These are phyloP conservation scores for Endotricha flammealis DNA, from an alignment of 2,888 invertebrate genomes.

Conservation along the genomic window DNA sequence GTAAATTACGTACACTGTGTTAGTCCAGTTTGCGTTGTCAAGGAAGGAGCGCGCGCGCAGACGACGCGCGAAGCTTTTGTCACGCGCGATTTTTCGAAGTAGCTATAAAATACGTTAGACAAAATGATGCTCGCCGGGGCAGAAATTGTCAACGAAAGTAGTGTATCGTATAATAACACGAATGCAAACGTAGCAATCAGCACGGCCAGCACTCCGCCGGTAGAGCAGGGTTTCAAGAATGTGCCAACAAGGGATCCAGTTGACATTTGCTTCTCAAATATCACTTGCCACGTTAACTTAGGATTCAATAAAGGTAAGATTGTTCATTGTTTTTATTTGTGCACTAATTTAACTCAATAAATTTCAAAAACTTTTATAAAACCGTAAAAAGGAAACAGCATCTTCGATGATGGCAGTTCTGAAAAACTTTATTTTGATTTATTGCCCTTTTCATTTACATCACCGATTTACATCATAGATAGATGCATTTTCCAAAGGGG, in stretches of 20 bases:
- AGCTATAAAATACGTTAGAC: constrained; percentile 25
- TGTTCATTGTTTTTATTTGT: constrained; percentile 1
- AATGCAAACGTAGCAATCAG: constrained; percentile 15
- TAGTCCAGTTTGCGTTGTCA: constrained; percentile 25
- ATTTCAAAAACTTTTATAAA: too few species aligned
- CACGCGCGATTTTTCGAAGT: constrained; percentile 39
- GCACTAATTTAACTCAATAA: too few species aligned
- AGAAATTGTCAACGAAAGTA: constrained; percentile 54
- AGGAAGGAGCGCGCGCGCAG: constrained; percentile 46
- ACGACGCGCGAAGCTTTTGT: constrained; percentile 39
- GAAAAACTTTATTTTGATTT: too few species aligned
- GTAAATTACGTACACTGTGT: too few species aligned
- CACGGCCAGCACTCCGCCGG: constrained; percentile 15
- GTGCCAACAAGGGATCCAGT: constrained; percentile 69
- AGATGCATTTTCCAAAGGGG: too few species aligned
- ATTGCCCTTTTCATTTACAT: too few species aligned
- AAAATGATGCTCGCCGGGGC: constrained; percentile 71
- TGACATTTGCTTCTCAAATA: constrained; percentile 85
- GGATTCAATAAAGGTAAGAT: constrained; percentile 85
- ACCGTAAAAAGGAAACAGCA: too few species aligned
- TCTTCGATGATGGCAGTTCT: too few species aligned
- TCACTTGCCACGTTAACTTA: constrained; percentile 84
- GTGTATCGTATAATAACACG: constrained; percentile 43
- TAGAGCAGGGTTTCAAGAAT: constrained; percentile 24
- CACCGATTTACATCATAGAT: too few species aligned